phyloP scores from a whole-genome alignment of 2,113 vertebrate genomes.

The Chaetodon auriga region DNA sequence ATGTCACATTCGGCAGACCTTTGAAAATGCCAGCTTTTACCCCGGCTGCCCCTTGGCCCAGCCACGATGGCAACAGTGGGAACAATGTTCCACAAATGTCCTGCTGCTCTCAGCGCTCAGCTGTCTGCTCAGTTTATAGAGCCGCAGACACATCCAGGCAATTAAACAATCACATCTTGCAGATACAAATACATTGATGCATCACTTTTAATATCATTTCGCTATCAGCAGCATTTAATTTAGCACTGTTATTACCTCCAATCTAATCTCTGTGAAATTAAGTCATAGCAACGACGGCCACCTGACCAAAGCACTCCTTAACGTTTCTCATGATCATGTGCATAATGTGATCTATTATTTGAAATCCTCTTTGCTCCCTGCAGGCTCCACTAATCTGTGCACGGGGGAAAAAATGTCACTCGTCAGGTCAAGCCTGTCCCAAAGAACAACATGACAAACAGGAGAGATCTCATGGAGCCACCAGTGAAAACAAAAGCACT shows the following conservation, averaged over 20 bases:
- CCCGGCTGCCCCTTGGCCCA: neutral
- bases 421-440: constrained; percentile 42
- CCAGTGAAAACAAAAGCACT: neutral
- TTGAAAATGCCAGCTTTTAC: constrained; percentile 52
- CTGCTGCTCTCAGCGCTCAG: neutral
- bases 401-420: neutral
- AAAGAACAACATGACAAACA: neutral
- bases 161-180: neutral
- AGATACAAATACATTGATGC: neutral
- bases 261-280: neutral
- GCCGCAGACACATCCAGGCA: neutral
- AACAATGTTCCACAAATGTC: constrained; percentile 30
- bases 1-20: constrained; percentile 50
- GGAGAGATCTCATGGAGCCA: neutral
- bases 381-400: neutral
- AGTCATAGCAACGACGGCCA: neutral
- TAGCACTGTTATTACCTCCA: neutral
- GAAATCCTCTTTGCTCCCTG: neutral
- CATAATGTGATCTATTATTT: neutral
- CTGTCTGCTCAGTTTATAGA: neutral
- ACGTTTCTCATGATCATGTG: neutral
- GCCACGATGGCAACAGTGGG: constrained; percentile 30
- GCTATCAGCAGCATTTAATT: neutral
- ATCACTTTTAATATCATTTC: neutral
- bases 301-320: neutral